Evolutionary conservation across 2,888 invertebrate genomes (phyloP).

Genomic region (Meteorus cinctellus): DNA sequence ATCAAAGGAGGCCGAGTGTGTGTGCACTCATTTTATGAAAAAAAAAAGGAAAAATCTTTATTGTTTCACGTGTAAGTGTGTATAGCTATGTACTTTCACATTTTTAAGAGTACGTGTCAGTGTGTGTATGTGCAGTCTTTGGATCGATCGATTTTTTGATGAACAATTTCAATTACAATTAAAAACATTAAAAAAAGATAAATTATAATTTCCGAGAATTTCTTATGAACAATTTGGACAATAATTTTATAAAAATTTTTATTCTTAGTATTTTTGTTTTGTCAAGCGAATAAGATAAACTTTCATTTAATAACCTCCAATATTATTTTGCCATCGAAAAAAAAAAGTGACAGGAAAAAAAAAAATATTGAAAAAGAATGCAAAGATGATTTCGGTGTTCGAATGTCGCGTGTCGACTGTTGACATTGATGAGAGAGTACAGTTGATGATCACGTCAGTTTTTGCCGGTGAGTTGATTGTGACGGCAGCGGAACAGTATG

Average conservation of each 20-base stretch:
- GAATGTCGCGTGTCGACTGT: slow-evolving; percentile 46
- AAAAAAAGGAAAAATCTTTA: slow-evolving; percentile 33
- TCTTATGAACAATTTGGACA: neutral
- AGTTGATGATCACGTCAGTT: slow-evolving; percentile 43
- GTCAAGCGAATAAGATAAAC: neutral
- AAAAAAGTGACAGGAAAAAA: neutral
- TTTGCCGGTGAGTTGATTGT: slow-evolving; percentile 42
- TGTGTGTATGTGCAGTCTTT: slow-evolving; percentile 46
- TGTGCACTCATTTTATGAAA: slow-evolving; percentile 46
- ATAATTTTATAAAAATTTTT: neutral
- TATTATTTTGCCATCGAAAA: neutral
- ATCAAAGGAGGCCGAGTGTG: slow-evolving; percentile 59
- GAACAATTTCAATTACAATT: slow-evolving; percentile 17
- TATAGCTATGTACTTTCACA: slow-evolving; percentile 37
- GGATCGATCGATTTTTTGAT: slow-evolving; percentile 40
- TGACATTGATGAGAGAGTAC: slow-evolving; percentile 47
- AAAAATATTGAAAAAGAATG: slow-evolving; percentile 38
- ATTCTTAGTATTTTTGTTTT: slow-evolving; percentile 3
- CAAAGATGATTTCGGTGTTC: slow-evolving; percentile 44
- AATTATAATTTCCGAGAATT: neutral
- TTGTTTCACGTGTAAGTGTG: neutral
- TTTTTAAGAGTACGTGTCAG: neutral
- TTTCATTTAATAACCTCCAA: neutral
- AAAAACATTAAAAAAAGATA: slow-evolving; percentile 4
- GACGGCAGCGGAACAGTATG: slow-evolving; percentile 33